These are phyloP conservation scores for Mellilla xanthometata DNA, from an alignment of 2,888 invertebrate species.

Conservation along the genomic window DNA sequence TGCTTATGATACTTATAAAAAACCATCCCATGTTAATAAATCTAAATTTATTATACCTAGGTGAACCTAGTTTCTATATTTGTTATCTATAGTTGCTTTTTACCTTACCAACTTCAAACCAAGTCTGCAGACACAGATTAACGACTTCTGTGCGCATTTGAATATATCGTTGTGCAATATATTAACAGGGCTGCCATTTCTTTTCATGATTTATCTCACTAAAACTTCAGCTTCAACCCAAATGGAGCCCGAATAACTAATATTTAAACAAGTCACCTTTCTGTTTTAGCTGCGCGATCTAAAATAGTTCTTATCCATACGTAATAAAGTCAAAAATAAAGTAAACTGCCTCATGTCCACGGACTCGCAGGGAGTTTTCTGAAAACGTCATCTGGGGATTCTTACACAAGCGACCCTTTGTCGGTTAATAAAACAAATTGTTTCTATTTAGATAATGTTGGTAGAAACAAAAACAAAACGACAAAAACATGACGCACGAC, in stretches of 20 bases:
- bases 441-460: constrained; percentile 21
- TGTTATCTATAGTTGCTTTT: too few relatives aligned
- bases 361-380: not conserved
- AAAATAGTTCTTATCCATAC: too few relatives aligned
- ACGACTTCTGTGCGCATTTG: not conserved
- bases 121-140: not conserved
- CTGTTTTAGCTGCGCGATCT: too few relatives aligned
- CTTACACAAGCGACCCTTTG: constrained; percentile 18
- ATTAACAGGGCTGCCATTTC: not conserved
- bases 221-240: constrained; percentile 1
- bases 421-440: constrained; percentile 20
- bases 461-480: constrained; percentile 20
- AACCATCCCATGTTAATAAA: too few relatives aligned
- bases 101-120: not conserved
- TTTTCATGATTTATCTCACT: constrained; percentile 4
- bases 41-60: too few relatives aligned
- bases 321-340: too few relatives aligned
- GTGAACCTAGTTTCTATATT: not conserved
- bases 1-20: too few relatives aligned
- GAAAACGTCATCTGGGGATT: constrained; percentile 15
- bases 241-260: not conserved
- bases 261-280: constrained; percentile 4
- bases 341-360: not conserved
- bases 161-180: constrained; percentile 6
- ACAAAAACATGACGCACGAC: constrained; percentile 22